Percentiles rank a stretch among this genome's conserved stretches.
Conservation (phyloP, 2,113 vertebrate species). For the Heterotilapia buettikoferi region DNA sequence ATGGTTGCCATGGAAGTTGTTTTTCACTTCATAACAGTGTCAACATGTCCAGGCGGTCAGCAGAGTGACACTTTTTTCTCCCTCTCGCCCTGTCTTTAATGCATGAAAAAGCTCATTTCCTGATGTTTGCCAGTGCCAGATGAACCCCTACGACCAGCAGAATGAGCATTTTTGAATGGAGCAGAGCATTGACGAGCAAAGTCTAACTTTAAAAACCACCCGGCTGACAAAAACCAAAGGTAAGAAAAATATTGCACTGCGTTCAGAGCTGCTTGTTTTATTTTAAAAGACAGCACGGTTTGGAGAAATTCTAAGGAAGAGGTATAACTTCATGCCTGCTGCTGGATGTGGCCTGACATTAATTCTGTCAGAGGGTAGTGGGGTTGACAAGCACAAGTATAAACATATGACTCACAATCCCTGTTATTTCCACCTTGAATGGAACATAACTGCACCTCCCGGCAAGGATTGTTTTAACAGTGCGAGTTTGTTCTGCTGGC, state of each 20-base stretch:
- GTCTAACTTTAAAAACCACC: neutral
- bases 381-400: slow-evolving; percentile 51
- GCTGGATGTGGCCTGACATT: slow-evolving; percentile 40
- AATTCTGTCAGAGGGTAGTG: slow-evolving; percentile 45
- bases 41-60: slow-evolving; percentile 63
- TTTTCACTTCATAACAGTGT: slow-evolving; percentile 88
- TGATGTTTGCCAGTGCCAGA: slow-evolving; percentile 35
- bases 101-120: slow-evolving; percentile 44
- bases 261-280: neutral
- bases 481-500: neutral
- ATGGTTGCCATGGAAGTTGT: slow-evolving; percentile 88
- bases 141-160: neutral
- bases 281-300: neutral
- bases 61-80: slow-evolving; percentile 49
- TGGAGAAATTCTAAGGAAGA: neutral
- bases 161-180: neutral
- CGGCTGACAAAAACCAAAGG: neutral
- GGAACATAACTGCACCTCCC: slow-evolving; percentile 42
- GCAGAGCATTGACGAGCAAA: neutral
- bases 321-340: neutral
- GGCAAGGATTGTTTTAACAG: slow-evolving; percentile 45
- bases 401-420: slow-evolving; percentile 61
- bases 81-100: neutral
- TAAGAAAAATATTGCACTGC: neutral
- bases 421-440: slow-evolving; percentile 61